phyloP scores from a whole-genome alignment of 2,797 vertebrate species.

The Cetoscarus ocellatus region DNA sequence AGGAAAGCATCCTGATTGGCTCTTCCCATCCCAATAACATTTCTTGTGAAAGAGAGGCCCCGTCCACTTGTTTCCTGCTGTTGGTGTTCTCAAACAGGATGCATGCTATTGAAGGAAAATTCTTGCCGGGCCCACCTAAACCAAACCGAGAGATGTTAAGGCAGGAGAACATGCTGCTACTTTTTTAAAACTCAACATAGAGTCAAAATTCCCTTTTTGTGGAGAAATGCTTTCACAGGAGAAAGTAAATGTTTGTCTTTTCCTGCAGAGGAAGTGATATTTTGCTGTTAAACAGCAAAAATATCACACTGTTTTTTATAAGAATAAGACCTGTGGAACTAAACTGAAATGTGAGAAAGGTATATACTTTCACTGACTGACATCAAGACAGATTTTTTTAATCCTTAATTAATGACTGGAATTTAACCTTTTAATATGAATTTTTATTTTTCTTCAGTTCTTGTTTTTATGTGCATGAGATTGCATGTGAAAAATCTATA shows the following conservation, averaged over 20 bases:
- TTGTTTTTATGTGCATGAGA: conserved; percentile 50
- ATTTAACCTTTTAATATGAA: too few species aligned
- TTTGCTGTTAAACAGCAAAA: too few species aligned
- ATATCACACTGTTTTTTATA: too few species aligned
- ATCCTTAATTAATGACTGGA: too few species aligned
- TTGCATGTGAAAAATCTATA: conserved; percentile 49
- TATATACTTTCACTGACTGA: too few species aligned
- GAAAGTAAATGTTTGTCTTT: too few species aligned
- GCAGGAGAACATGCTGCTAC: conserved; percentile 44
- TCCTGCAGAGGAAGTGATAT: too few species aligned
- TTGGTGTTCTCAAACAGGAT: conserved; percentile 45
- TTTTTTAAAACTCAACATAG: conserved; percentile 38
- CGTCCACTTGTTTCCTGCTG: conserved; percentile 42
- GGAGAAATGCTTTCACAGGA: too few species aligned
- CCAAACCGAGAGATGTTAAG: conserved; percentile 60
- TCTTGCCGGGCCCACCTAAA: conserved; percentile 49
- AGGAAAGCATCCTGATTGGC: conserved; percentile 57
- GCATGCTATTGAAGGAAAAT: conserved; percentile 76
- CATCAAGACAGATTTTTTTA: too few species aligned
- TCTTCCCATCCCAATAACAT: not conserved
- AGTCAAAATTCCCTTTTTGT: not conserved
- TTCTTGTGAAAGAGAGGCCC: conserved; percentile 41
- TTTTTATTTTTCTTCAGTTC: not conserved
- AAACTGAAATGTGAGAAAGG: too few species aligned
- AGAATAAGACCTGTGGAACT: too few species aligned